Percentiles rank a stretch among this genome's conserved stretches.
These are phyloP conservation scores for Neria commutata DNA, from an alignment of 2,888 invertebrate genomes.

Conservation along the genomic window DNA sequence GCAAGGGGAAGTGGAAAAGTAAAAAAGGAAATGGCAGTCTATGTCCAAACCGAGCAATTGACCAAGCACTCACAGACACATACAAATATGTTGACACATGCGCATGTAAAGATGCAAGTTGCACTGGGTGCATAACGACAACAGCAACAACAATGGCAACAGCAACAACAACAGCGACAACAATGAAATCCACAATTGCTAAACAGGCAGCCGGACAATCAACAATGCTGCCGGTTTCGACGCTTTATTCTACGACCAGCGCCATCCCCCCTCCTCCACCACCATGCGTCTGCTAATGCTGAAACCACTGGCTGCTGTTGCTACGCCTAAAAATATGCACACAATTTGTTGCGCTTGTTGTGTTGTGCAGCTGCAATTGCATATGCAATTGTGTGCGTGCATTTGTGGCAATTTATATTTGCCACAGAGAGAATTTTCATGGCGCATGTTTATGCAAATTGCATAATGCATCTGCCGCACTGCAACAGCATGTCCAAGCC, in stretches of 20 bases:
- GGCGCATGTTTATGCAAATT: conserved; percentile 22
- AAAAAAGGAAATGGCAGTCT: too few species aligned
- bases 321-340: too few species aligned
- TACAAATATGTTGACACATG: too few species aligned
- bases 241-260: background rate
- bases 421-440: conserved; percentile 17
- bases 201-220: background rate
- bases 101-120: background rate
- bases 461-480: conserved; percentile 20
- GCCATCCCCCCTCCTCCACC: background rate
- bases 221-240: background rate
- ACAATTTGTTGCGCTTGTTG: background rate
- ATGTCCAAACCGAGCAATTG: too few species aligned
- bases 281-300: background rate
- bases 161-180: conserved; percentile 5
- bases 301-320: background rate
- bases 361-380: background rate
- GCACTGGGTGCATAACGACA: background rate
- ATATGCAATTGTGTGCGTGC: background rate
- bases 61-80: too few species aligned
- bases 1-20: too few species aligned
- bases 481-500: conserved; percentile 26
- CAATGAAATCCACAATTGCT: background rate
- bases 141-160: background rate
- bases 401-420: conserved; percentile 9